Evolutionary conservation across 2,113 vertebrate species (phyloP).

Genomic region (Fulica atra): DNA sequence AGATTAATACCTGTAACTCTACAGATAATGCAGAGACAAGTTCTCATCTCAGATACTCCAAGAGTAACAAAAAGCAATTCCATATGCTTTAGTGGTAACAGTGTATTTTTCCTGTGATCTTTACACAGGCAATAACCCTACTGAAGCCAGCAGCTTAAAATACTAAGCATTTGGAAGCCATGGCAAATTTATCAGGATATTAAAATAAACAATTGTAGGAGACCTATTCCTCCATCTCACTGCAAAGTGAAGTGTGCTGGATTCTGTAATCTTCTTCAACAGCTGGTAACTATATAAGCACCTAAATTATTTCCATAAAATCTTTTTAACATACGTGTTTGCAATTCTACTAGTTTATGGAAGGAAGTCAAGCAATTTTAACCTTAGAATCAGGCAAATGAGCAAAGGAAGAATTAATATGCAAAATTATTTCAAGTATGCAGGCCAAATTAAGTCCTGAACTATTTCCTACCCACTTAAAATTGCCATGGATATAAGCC

Average conservation of each 20-base stretch:
- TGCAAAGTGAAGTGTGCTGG: background rate
- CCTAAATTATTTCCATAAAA: background rate
- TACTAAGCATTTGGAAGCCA: background rate
- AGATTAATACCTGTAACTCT: background rate
- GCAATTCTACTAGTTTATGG: background rate
- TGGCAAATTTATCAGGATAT: background rate
- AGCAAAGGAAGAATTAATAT: background rate
- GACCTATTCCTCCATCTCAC: background rate
- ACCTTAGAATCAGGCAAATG: background rate
- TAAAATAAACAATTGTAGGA: background rate
- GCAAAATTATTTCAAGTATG: background rate
- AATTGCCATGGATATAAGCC: background rate
- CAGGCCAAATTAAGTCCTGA: background rate
- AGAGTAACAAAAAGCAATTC: background rate
- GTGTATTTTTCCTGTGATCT: background rate
- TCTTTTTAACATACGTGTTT: background rate
- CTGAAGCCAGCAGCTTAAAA: background rate
- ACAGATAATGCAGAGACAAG: background rate
- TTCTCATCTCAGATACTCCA: background rate
- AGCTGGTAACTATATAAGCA: background rate
- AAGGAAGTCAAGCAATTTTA: background rate
- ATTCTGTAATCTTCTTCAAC: background rate
- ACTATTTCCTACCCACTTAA: background rate
- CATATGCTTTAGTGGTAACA: background rate
- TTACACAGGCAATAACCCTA: background rate